A percentile compares a stretch with the other conserved stretches of the same genome.
phyloP scores from a whole-genome alignment of 2,797 vertebrate species.

The Galagoides demidoff region DNA sequence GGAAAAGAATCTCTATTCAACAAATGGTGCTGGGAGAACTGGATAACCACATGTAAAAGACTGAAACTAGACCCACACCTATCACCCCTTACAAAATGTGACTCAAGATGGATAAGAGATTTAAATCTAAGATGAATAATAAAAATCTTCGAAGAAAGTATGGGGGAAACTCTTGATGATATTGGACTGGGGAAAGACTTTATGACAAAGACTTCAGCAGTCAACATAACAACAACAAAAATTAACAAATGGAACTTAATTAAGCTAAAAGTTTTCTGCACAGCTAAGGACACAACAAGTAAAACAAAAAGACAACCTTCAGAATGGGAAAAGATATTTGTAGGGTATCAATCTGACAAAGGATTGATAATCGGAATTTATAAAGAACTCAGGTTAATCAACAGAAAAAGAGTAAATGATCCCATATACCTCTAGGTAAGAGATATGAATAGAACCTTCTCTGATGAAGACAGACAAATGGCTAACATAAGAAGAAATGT shows the following conservation, averaged over 20 bases:
- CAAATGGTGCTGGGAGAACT: too few relatives aligned
- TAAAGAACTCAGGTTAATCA: not conserved
- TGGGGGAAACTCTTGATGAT: too few relatives aligned
- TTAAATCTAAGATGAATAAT: too few relatives aligned
- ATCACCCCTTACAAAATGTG: too few relatives aligned
- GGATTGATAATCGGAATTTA: not conserved
- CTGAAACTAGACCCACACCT: too few relatives aligned
- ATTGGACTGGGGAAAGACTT: too few relatives aligned
- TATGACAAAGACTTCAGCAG: too few relatives aligned
- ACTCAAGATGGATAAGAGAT: too few relatives aligned
- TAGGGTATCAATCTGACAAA: not conserved
- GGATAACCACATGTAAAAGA: too few relatives aligned
- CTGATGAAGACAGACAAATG: not conserved
- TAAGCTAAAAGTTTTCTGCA: not conserved
- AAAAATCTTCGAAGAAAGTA: too few relatives aligned
- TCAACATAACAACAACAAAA: not conserved
- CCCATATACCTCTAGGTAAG: not conserved
- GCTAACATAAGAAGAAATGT: not conserved
- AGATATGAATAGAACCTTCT: not conserved
- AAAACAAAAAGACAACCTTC: not conserved
- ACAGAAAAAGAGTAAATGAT: not conserved
- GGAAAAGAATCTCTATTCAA: too few relatives aligned
- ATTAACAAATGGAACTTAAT: not conserved
- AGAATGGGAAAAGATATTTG: not conserved
- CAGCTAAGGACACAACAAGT: not conserved